Base-by-base conservation (phyloP, 2,888 invertebrate genomes). In the Helleia helle region DNA sequence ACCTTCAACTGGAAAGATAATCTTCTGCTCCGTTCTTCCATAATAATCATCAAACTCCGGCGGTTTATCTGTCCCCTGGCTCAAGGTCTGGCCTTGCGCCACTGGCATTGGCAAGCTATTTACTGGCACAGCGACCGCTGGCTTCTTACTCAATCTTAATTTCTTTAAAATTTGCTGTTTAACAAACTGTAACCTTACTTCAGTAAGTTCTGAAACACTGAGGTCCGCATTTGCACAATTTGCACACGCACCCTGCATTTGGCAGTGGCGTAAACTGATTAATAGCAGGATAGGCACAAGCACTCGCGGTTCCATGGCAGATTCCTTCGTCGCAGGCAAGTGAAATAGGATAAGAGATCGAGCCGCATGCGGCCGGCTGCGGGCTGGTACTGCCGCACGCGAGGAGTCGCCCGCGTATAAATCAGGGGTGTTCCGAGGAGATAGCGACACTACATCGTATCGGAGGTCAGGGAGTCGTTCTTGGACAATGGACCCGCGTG, bases 141-240 rank as follows among this genome's bases (percentile, higher is more conserved):
- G 93, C 56, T 91, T 91, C 68, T 91, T 91, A 42, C 90, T 91
- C 41, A 95, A 70, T 48, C 94, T 73, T 41, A 95, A 62, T 71
- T 94, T 94, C 73, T 91, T 92, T 55, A 95, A 65, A 18, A 95
- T 95, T 76, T 94, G 93, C 65, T 92, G 90, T 70, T 94, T 94
- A 36, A 94, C 93, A 55, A 91, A 92, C 69, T 94, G 93, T 47
- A 94, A 89, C 48, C 94, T 80, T 25, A 92, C 83, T 24, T 89
- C 89, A 0, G 90, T 91, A 39, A 93, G 69, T 53, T 90, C 88
- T 29, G 87, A 84, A 34, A 66, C 70, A 43, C 62, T 68, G 13
- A 76, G 50, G 24, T 89, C 89, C 4, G 73, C 73, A 28, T 66
- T 71, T 13, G 68, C 79, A 63, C 80, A 77, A 36, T 71, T 74